Percentiles rank a stretch among this genome's conserved stretches.
Conservation (phyloP, 2,797 vertebrate genomes). For the Poeciliopsis gracilis region DNA sequence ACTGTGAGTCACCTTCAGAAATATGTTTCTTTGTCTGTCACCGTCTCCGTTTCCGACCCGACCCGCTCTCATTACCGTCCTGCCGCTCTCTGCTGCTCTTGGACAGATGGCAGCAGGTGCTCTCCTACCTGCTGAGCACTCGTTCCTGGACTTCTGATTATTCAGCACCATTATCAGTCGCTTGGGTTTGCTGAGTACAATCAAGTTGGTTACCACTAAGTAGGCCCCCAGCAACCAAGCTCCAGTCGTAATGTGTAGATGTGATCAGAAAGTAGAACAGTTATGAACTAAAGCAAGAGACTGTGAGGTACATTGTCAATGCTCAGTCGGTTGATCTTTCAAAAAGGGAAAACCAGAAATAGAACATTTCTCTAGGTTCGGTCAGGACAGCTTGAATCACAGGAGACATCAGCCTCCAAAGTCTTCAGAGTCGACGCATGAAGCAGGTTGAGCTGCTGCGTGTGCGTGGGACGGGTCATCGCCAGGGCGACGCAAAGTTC, state of each 20-base stretch:
- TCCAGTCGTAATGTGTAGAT: slow-evolving; percentile 14
- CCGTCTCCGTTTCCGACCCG: neutral
- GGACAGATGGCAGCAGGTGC: slow-evolving; percentile 19
- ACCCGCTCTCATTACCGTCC: neutral
- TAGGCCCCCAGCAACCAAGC: slow-evolving; percentile 12
- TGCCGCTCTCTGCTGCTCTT: neutral
- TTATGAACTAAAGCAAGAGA: neutral
- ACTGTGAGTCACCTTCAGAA: neutral
- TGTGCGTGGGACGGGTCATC: neutral
- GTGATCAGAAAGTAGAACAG: neutral
- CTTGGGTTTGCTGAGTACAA: neutral
- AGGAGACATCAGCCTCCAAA: neutral
- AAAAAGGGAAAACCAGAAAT: neutral
- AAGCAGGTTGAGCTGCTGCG: neutral
- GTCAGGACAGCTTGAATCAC: neutral
- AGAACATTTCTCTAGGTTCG: neutral
- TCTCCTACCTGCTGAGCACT: neutral
- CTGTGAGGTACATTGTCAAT: neutral
- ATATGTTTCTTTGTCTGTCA: slow-evolving; percentile 14
- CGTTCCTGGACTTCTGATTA: slow-evolving; percentile 11
- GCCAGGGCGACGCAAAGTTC: neutral
- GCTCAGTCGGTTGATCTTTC: neutral
- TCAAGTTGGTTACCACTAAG: neutral
- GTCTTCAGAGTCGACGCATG: neutral
- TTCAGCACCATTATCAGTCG: slow-evolving; percentile 2